Conservation (phyloP, 1,140 invertebrate genomes). For the Papilio polyxenes region DNA sequence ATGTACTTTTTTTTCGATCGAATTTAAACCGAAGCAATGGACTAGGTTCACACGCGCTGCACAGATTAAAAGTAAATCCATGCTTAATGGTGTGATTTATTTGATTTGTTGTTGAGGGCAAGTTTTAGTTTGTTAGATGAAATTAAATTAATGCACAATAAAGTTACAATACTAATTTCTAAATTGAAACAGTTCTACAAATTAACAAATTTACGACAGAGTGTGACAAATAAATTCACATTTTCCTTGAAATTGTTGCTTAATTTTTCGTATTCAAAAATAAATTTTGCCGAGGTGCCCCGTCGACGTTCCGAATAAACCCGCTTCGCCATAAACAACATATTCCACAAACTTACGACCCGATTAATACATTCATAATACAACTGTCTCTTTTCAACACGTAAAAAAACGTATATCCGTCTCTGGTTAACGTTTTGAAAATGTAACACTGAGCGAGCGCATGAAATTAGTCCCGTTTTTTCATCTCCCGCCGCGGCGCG, state of each 20-base stretch:
- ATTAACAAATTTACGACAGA: constrained; percentile 18
- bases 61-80: constrained; percentile 24
- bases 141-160: not conserved
- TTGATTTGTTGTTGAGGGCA: not conserved
- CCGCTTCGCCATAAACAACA: constrained; percentile 63
- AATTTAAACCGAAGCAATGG: constrained; percentile 25
- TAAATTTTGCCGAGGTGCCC: constrained; percentile 5
- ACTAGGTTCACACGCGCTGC: constrained; percentile 34
- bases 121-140: not conserved
- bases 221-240: constrained; percentile 13
- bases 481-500: constrained; percentile 70
- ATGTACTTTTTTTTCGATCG: constrained; percentile 37
- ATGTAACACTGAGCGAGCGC: constrained; percentile 73
- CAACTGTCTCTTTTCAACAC: constrained; percentile 52
- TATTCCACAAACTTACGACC: constrained; percentile 71
- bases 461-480: constrained; percentile 78
- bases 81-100: not conserved
- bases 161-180: not conserved
- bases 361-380: constrained; percentile 78
- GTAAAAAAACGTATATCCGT: constrained; percentile 32
- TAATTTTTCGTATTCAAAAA: constrained; percentile 37
- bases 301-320: constrained; percentile 24
- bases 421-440: constrained; percentile 68
- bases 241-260: constrained; percentile 20
- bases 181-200: not conserved